Evolutionary conservation across 1,140 invertebrate genomes (phyloP).

Genomic region (Pseudobourletiella spinata): DNA sequence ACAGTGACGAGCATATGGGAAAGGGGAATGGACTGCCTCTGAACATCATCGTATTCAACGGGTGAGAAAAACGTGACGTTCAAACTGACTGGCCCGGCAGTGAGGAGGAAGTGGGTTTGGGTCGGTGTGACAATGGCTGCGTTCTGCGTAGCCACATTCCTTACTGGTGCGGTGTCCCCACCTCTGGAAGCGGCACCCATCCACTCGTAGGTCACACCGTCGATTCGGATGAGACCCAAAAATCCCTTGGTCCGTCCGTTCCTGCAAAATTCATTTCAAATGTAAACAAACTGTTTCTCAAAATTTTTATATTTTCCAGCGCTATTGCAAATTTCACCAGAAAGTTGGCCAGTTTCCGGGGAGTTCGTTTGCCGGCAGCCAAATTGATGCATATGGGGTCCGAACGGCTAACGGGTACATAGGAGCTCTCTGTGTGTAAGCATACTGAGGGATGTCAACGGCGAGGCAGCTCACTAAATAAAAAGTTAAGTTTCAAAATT

Average conservation of each 20-base stretch:
- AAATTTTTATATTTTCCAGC: not conserved
- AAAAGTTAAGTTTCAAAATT: too few relatives aligned
- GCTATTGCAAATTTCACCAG: constrained; percentile 8
- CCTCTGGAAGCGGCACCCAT: constrained; percentile 13
- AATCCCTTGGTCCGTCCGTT: constrained; percentile 18
- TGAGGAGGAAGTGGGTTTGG: constrained; percentile 17
- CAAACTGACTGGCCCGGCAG: constrained; percentile 23
- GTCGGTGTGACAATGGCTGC: constrained; percentile 17
- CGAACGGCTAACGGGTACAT: constrained; percentile 22
- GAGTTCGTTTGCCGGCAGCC: constrained; percentile 18
- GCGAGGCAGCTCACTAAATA: too few relatives aligned
- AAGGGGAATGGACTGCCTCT: constrained; percentile 25
- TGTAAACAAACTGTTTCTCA: not conserved
- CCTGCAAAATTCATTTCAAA: constrained; percentile 7
- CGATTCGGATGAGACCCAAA: constrained; percentile 22
- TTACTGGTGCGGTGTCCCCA: not conserved
- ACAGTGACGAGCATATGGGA: constrained; percentile 20
- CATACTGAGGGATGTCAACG: constrained; percentile 11
- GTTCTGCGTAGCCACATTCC: constrained; percentile 9
- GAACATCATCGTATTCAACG: constrained; percentile 20
- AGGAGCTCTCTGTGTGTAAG: constrained; percentile 19
- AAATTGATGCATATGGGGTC: constrained; percentile 13
- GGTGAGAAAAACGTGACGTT: constrained; percentile 28
- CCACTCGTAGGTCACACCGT: constrained; percentile 13
- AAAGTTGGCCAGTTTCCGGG: constrained; percentile 28